These are phyloP conservation scores for Agrochola litura DNA, from an alignment of 2,888 invertebrate species.

Conservation along the genomic window DNA sequence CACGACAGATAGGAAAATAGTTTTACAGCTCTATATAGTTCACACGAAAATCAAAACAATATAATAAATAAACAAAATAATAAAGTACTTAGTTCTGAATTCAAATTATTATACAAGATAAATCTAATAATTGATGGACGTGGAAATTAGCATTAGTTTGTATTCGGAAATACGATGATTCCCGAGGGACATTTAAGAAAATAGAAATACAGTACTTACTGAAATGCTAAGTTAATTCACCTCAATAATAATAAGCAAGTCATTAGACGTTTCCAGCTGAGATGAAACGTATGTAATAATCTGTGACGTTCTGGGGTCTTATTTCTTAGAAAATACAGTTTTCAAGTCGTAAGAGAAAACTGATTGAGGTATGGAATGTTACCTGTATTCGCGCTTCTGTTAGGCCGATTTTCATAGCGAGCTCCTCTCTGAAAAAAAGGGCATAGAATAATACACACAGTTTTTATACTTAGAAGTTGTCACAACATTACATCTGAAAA, in stretches of 20 bases:
- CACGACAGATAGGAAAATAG: too few relatives aligned
- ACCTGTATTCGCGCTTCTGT: slow-evolving; percentile 99
- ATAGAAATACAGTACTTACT: neutral
- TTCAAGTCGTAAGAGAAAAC: neutral
- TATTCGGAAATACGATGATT: too few relatives aligned
- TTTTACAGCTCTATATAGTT: too few relatives aligned
- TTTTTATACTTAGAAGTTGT: neutral
- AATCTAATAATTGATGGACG: too few relatives aligned
- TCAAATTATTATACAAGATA: too few relatives aligned
- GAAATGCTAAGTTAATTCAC: neutral
- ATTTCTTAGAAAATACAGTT: neutral
- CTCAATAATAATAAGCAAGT: neutral
- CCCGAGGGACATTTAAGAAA: too few relatives aligned
- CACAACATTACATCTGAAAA: neutral
- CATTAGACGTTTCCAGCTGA: neutral
- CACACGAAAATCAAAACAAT: too few relatives aligned
- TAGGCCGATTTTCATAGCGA: slow-evolving; percentile 98
- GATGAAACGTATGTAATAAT: neutral
- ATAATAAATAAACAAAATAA: too few relatives aligned
- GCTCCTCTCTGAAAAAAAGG: slow-evolving; percentile 95
- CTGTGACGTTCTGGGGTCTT: neutral
- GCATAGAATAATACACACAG: neutral
- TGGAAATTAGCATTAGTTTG: too few relatives aligned
- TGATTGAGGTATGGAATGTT: slow-evolving; percentile 69
- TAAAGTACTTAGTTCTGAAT: too few relatives aligned